phyloP scores from a whole-genome alignment of 2,797 vertebrate species.

The Rhyacichthys aspro region DNA sequence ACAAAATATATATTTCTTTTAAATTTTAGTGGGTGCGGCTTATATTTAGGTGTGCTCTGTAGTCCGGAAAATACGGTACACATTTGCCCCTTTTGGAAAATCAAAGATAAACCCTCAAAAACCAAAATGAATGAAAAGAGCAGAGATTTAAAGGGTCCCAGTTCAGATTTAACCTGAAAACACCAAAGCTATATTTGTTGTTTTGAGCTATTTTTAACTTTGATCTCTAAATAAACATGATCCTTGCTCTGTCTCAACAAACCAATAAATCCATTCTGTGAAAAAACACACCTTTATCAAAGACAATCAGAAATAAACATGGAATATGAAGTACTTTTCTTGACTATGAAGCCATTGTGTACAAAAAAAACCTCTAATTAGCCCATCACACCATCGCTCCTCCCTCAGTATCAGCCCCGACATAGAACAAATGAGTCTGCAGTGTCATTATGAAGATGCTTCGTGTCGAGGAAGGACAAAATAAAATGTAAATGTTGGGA shows the following conservation, averaged over 20 bases:
- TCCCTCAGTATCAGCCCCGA: neutral
- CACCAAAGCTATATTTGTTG: neutral
- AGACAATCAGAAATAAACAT: neutral
- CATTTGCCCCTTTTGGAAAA: conserved; percentile 6
- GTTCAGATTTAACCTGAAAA: conserved; percentile 14
- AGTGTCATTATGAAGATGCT: conserved; percentile 8
- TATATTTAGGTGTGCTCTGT: too few relatives aligned
- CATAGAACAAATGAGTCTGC: conserved; percentile 1
- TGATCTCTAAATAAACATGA: neutral
- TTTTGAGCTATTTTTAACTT: neutral
- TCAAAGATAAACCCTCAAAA: conserved; percentile 30
- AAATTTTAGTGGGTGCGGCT: too few relatives aligned
- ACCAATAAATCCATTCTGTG: neutral
- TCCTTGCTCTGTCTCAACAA: neutral
- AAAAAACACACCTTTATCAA: neutral
- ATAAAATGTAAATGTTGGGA: conserved; percentile 27
- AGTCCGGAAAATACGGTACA: too few relatives aligned
- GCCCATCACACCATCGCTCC: neutral
- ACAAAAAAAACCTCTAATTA: neutral
- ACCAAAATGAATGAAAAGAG: conserved; percentile 3
- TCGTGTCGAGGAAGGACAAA: neutral
- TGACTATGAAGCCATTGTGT: neutral
- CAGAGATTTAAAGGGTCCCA: conserved; percentile 8
- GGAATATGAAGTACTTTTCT: neutral
- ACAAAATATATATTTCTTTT: too few relatives aligned